phyloP scores from a whole-genome alignment of 1,140 invertebrate genomes.

The Halictus rubicundus region DNA sequence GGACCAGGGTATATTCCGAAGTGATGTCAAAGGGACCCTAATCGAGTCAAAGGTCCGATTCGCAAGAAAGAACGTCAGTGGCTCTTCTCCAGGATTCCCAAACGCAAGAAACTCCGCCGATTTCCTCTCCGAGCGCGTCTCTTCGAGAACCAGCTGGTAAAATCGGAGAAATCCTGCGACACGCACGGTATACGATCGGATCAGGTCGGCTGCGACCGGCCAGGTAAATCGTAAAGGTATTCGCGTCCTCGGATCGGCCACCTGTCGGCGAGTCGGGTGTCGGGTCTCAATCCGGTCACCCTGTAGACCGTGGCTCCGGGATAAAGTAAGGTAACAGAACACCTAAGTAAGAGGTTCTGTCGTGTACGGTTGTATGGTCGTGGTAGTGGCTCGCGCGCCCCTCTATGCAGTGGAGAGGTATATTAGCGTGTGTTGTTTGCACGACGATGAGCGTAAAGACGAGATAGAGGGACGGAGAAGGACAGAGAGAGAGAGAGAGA shows the following conservation, averaged over 20 bases:
- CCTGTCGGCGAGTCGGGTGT: conserved; percentile 53
- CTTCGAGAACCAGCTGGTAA: too few relatives aligned
- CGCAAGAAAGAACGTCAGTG: too few relatives aligned
- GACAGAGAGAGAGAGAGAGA: neutral
- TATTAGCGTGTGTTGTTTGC: conserved; percentile 52
- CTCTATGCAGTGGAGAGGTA: conserved; percentile 35
- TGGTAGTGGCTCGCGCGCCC: neutral
- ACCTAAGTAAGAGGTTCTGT: conserved; percentile 64
- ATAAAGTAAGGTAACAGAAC: conserved; percentile 70
- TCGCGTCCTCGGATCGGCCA: conserved; percentile 25
- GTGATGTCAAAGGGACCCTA: too few relatives aligned
- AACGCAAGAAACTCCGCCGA: too few relatives aligned
- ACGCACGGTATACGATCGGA: too few relatives aligned
- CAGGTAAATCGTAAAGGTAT: neutral
- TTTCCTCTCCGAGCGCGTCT: too few relatives aligned
- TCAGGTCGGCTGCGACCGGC: neutral
- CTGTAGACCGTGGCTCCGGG: conserved; percentile 53
- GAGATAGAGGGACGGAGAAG: conserved; percentile 24
- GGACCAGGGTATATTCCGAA: too few relatives aligned
- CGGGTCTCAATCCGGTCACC: conserved; percentile 65
- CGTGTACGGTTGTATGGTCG: conserved; percentile 20
- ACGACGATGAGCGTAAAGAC: conserved; percentile 45
- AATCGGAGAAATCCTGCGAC: too few relatives aligned
- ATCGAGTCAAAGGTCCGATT: too few relatives aligned
- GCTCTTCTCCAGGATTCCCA: too few relatives aligned